A percentile compares a stretch with the other conserved stretches of the same genome.
Evolutionary conservation across 2,888 invertebrate genomes (phyloP).

Genomic region (Drosophila stalkeri): DNA sequence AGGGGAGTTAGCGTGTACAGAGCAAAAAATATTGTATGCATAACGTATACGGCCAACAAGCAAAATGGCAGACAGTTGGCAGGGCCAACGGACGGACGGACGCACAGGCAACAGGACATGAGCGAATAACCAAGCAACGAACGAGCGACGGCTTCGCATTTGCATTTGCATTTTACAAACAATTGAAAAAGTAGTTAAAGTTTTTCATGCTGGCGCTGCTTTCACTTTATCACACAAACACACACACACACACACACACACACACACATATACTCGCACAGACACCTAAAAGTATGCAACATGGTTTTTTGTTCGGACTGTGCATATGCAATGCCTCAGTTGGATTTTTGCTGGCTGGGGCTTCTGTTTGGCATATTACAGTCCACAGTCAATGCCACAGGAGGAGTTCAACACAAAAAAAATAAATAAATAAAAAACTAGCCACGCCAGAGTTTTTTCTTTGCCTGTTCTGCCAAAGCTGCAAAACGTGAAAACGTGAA

Average conservation of each 20-base stretch:
- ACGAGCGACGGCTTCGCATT: conserved; percentile 44
- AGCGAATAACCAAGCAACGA: conserved; percentile 31
- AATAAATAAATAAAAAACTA: background rate
- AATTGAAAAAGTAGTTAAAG: conserved; percentile 80
- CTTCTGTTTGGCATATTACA: conserved; percentile 67
- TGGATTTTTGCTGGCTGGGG: conserved; percentile 37
- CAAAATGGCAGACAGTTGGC: conserved; percentile 61
- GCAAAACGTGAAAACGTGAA: conserved; percentile 29
- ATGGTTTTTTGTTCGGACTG: conserved; percentile 35
- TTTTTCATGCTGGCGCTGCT: conserved; percentile 69
- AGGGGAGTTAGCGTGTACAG: conserved; percentile 1
- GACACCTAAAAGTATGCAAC: conserved; percentile 52
- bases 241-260: conserved; percentile 49
- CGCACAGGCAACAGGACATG: conserved; percentile 45
- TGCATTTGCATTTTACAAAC: conserved; percentile 80
- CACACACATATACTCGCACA: conserved; percentile 42
- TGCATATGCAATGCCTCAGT: conserved; percentile 72
- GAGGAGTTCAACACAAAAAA: background rate
- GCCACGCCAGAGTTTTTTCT: background rate
- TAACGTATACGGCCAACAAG: conserved; percentile 64
- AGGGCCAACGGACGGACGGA: conserved; percentile 21
- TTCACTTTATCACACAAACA: conserved; percentile 67
- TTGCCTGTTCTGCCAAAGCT: background rate
- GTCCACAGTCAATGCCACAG: conserved; percentile 41
- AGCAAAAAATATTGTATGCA: conserved; percentile 66